phyloP scores from a whole-genome alignment of 2,888 invertebrate species.

The Plagiodera versicolora region DNA sequence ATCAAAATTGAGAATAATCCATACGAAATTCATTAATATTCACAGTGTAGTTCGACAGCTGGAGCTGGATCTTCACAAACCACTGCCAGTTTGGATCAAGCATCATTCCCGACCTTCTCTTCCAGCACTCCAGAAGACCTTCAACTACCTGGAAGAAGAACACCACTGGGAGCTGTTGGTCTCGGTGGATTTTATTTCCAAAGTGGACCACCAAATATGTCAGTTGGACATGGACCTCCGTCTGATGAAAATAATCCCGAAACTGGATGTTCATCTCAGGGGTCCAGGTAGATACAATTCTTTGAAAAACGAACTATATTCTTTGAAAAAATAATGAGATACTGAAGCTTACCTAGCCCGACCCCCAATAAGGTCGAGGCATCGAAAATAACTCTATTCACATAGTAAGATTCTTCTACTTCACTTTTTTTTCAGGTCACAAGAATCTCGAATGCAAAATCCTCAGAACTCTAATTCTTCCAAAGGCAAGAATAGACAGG shows the following conservation, averaged over 20 bases:
- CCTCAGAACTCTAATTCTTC: slow-evolving; percentile 41
- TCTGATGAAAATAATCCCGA: slow-evolving; percentile 83
- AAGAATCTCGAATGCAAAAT: slow-evolving; percentile 44
- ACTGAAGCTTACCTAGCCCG: no score
- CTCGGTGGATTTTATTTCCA: slow-evolving; percentile 88
- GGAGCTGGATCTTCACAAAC: slow-evolving; percentile 40
- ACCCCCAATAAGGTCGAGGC: no score
- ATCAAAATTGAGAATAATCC: no score
- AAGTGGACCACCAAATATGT: slow-evolving; percentile 57
- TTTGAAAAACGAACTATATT: no score
- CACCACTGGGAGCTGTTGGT: slow-evolving; percentile 81
- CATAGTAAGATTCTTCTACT: no score
- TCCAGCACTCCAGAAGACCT: slow-evolving; percentile 56
- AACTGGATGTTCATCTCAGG: slow-evolving; percentile 56
- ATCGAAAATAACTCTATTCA: no score
- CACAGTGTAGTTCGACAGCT: slow-evolving; percentile 35
- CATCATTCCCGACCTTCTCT: slow-evolving; percentile 37
- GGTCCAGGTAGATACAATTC: slow-evolving; percentile 35
- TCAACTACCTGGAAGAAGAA: slow-evolving; percentile 66
- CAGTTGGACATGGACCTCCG: slow-evolving; percentile 51
- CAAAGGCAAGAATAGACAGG: slow-evolving; percentile 77
- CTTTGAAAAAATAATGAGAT: no score
- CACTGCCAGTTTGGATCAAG: slow-evolving; percentile 41
- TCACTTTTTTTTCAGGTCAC: slow-evolving; percentile 20
- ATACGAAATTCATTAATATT: no score